Conservation (phyloP, 1,140 invertebrate species). For the Drosophila willistoni region DNA sequence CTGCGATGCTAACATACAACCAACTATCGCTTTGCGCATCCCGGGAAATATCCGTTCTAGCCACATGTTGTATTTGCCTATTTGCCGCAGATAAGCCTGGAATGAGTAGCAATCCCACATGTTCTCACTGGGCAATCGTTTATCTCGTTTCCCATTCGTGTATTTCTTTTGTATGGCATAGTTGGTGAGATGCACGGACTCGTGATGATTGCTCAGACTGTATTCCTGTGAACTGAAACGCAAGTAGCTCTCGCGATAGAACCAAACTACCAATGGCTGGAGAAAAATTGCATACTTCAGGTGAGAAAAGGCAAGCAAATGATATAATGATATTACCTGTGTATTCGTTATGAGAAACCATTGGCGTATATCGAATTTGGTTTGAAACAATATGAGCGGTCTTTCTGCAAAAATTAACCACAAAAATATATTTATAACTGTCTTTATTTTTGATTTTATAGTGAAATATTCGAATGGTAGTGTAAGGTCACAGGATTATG, state of each 20-base stretch:
- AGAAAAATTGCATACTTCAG: constrained; percentile 75
- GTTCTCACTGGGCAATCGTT: constrained; percentile 89
- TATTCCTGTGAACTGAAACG: constrained; percentile 97
- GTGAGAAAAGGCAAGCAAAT: constrained; percentile 81
- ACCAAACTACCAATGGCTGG: constrained; percentile 95
- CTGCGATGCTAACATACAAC: constrained; percentile 93
- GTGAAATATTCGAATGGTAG: too few relatives aligned
- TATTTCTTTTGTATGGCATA: constrained; percentile 97
- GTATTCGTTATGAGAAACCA: constrained; percentile 89
- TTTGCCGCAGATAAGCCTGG: constrained; percentile 88
- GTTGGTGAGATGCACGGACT: constrained; percentile 96
- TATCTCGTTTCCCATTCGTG: constrained; percentile 90
- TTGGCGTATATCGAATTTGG: constrained; percentile 96
- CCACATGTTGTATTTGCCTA: constrained; percentile 90
- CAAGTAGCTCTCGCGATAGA: constrained; percentile 90
- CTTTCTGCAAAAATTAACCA: constrained; percentile 85
- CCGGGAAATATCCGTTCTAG: constrained; percentile 93
- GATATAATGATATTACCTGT: constrained; percentile 84
- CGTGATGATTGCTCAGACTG: constrained; percentile 94
- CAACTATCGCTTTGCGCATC: constrained; percentile 94
- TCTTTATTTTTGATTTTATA: too few relatives aligned
- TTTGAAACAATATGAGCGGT: constrained; percentile 93
- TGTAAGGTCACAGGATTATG: too few relatives aligned
- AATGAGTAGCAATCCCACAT: constrained; percentile 95
- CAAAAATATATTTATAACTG: not conserved